A percentile compares a stretch with the other conserved stretches of the same genome.
These are phyloP conservation scores for Sakesphorus luctuosus DNA, from an alignment of 2,113 vertebrate genomes.

Conservation along the genomic window DNA sequence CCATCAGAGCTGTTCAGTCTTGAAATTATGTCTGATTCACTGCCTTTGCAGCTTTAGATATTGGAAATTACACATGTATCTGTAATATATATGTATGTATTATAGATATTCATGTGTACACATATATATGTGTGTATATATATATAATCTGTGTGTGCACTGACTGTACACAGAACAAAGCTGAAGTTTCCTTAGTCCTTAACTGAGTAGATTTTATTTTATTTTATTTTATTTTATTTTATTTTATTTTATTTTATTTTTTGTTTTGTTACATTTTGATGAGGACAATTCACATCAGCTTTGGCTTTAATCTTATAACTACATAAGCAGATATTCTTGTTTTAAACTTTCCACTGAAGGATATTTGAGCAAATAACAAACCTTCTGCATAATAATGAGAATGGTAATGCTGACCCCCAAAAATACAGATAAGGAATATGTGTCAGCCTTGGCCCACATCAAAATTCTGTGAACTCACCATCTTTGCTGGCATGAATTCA, in stretches of 20 bases:
- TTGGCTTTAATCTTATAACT: background rate
- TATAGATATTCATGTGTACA: background rate
- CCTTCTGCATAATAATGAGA: background rate
- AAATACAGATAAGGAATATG: background rate
- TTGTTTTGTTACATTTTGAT: background rate
- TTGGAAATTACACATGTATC: background rate
- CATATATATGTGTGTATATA: accelerated
- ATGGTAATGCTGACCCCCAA: accelerated
- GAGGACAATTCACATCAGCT: background rate
- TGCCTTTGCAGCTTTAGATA: background rate
- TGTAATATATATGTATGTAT: background rate
- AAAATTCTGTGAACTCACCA: background rate
- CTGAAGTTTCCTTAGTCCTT: background rate
- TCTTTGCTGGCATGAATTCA: background rate
- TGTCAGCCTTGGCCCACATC: background rate
- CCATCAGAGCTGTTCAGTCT: background rate
- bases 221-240: background rate
- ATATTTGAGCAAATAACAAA: background rate
- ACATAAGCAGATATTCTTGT: background rate
- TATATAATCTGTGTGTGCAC: background rate
- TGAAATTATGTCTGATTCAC: background rate
- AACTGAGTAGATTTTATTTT: background rate
- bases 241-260: background rate
- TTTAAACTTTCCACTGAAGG: background rate
- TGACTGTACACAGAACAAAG: background rate